Evolutionary conservation across 2,888 invertebrate species (phyloP).

Genomic region (Cynaeus angustus): DNA sequence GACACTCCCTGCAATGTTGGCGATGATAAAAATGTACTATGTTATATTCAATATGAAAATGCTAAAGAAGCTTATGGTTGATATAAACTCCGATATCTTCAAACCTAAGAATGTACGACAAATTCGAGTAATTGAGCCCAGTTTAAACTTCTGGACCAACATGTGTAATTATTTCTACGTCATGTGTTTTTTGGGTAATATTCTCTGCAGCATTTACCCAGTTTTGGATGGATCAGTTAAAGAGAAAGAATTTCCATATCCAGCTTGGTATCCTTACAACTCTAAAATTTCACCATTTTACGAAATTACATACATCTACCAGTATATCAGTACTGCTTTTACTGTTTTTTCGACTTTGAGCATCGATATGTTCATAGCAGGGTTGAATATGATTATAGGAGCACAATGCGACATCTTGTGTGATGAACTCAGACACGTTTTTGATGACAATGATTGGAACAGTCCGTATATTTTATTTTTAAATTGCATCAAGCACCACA

Average conservation of each 20-base stretch:
- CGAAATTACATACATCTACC: constrained; percentile 24
- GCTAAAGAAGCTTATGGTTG: constrained; percentile 7
- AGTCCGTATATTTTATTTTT: not conserved
- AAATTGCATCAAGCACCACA: constrained; percentile 15
- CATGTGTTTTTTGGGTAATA: not conserved
- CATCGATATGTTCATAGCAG: constrained; percentile 28
- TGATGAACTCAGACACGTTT: constrained; percentile 6
- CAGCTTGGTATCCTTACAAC: constrained; percentile 28
- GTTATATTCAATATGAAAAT: constrained; percentile 10
- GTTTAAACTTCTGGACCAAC: constrained; percentile 11
- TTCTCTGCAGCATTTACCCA: constrained; percentile 21
- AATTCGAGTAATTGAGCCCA: not conserved
- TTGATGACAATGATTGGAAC: not conserved
- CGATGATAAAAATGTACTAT: constrained; percentile 8
- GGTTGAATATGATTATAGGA: constrained; percentile 14
- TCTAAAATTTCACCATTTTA: constrained; percentile 20
- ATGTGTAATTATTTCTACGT: not conserved
- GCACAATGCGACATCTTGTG: constrained; percentile 26
- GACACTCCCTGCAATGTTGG: not conserved
- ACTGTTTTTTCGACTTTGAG: not conserved
- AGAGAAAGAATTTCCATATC: constrained; percentile 1
- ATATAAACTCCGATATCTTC: not conserved
- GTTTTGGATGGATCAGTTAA: constrained; percentile 6
- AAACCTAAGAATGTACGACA: constrained; percentile 14
- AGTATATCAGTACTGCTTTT: constrained; percentile 3